Percentiles rank a stretch among this genome's conserved stretches.
Evolutionary conservation across 2,113 vertebrate species (phyloP).

Genomic region (human (Homo sapiens)): DNA sequence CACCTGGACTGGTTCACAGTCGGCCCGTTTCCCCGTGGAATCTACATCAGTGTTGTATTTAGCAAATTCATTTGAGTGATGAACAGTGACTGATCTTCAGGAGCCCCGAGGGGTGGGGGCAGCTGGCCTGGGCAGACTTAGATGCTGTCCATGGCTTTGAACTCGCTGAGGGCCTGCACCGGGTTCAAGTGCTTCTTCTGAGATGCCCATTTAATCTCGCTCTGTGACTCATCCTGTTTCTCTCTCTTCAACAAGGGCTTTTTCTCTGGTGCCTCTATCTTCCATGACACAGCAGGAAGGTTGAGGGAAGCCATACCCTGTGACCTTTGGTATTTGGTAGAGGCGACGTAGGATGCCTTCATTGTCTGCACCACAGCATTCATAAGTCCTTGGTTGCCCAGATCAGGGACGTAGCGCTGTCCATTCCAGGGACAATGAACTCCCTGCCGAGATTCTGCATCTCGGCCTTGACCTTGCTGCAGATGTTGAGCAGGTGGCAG

Average conservation of each 20-base stretch:
- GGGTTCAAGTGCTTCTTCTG: constrained; percentile 97
- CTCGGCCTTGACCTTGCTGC: constrained; percentile 99
- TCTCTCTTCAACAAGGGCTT: constrained; percentile 98
- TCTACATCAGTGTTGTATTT: constrained; percentile 82
- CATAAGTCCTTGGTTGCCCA: constrained; percentile 99
- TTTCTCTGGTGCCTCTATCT: constrained; percentile 99
- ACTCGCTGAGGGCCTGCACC: constrained; percentile 97
- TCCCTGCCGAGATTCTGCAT: constrained; percentile 98
- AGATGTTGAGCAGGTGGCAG: constrained; percentile 99
- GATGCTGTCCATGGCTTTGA: constrained; percentile 99
- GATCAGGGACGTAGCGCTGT: constrained; percentile 99
- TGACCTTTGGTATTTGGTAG: constrained; percentile 97
- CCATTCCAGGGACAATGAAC: constrained; percentile 98
- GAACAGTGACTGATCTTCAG: constrained; percentile 55
- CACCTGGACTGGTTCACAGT: constrained; percentile 55
- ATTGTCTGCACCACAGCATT: constrained; percentile 97
- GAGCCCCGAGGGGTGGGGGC: neutral
- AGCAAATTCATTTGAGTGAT: constrained; percentile 64
- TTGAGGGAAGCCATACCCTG: constrained; percentile 97
- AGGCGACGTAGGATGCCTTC: constrained; percentile 97
- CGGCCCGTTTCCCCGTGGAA: constrained; percentile 42
- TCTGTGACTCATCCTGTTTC: constrained; percentile 96
- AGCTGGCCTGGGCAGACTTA: constrained; percentile 77
- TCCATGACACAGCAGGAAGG: constrained; percentile 96
- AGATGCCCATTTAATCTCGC: constrained; percentile 94